Percentiles rank a stretch among this genome's conserved stretches.
phyloP scores from a whole-genome alignment of 2,888 invertebrate genomes.

The Panopea generosa region DNA sequence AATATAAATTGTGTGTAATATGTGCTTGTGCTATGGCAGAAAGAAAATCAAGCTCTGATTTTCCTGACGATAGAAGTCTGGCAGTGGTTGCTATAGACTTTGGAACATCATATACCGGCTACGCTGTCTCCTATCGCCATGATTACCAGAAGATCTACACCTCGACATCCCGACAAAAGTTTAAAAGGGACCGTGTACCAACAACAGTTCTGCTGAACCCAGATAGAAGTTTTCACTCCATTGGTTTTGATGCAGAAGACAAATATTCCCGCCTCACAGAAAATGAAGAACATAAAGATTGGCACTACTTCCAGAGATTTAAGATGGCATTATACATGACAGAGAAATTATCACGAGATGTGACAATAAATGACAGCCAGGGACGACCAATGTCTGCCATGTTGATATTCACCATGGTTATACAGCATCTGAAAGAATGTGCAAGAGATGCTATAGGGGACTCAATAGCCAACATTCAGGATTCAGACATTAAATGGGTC shows the following conservation, averaged over 20 bases:
- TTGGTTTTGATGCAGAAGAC: background rate
- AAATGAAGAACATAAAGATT: conserved; percentile 2
- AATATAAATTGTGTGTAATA: too few relatives aligned
- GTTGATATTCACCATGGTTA: conserved; percentile 17
- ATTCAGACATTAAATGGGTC: conserved; percentile 26
- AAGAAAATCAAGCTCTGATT: too few relatives aligned
- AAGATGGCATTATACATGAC: conserved; percentile 45
- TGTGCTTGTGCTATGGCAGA: too few relatives aligned
- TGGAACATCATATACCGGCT: background rate
- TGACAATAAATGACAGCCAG: conserved; percentile 22
- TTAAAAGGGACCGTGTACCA: background rate
- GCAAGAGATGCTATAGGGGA: conserved; percentile 2
- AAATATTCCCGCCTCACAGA: background rate
- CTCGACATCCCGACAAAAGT: background rate
- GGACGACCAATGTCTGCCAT: conserved; percentile 33
- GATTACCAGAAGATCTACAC: background rate
- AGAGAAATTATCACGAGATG: conserved; percentile 16
- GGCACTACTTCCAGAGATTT: conserved; percentile 45
- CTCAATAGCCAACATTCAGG: conserved; percentile 8
- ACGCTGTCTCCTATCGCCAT: background rate
- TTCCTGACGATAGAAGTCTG: background rate
- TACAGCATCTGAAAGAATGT: conserved; percentile 19
- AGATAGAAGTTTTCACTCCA: background rate
- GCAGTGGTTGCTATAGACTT: conserved; percentile 5
- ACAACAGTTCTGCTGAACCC: background rate